Evolutionary conservation across 2,113 vertebrate species (phyloP).

Genomic region (Malaclemys terrapin): DNA sequence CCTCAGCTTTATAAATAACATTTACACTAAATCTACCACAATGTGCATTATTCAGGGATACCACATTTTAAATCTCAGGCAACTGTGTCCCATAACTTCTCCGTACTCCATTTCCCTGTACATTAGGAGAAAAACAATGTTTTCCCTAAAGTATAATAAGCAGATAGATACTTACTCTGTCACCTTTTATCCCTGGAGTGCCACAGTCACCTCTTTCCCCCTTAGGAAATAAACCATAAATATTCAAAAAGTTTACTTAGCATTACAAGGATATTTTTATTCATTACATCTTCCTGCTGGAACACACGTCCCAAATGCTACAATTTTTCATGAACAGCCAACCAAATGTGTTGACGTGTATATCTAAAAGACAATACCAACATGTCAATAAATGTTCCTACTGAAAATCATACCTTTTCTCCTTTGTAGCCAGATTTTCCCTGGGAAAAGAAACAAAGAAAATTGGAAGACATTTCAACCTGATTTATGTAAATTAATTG

Average conservation of each 20-base stretch:
- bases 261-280: background rate
- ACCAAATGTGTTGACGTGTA: background rate
- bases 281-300: background rate
- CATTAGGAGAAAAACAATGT: background rate
- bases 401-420: slow-evolving; percentile 84
- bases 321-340: background rate
- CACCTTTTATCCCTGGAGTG: slow-evolving; percentile 92
- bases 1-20: background rate
- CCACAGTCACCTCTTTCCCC: slow-evolving; percentile 93
- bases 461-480: background rate
- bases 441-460: slow-evolving; percentile 75
- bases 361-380: background rate
- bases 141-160: background rate
- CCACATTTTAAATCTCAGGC: background rate
- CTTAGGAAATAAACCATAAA: slow-evolving; percentile 70
- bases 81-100: background rate
- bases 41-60: background rate
- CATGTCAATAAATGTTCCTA: background rate
- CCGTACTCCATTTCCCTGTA: background rate
- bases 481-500: background rate
- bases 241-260: background rate
- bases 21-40: background rate
- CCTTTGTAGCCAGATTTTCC: slow-evolving; percentile 92
- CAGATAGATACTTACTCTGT: slow-evolving; percentile 80
- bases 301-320: background rate